A percentile compares a stretch with the other conserved stretches of the same genome.
Evolutionary conservation across 2,888 invertebrate genomes (phyloP).

Genomic region (Polia nebulosa): DNA sequence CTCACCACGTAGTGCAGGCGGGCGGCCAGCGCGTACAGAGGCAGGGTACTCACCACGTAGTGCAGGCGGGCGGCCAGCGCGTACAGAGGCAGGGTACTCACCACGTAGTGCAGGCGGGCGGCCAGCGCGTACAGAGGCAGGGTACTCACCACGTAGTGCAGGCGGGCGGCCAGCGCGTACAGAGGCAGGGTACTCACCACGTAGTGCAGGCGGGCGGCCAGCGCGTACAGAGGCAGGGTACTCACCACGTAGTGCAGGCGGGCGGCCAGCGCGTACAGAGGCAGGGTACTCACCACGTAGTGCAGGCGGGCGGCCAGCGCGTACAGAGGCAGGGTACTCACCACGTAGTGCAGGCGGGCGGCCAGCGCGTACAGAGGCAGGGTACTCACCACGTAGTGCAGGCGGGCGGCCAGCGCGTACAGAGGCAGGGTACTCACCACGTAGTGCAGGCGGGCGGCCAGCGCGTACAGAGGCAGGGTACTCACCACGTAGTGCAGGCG

Average conservation of each 20-base stretch:
- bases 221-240: background rate
- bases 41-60: slow-evolving; percentile 92
- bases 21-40: too few species aligned
- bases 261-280: slow-evolving; percentile 96
- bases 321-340: background rate
- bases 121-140: too few species aligned
- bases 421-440: slow-evolving; percentile 86
- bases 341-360: slow-evolving; percentile 98
- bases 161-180: slow-evolving; percentile 98
- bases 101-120: too few species aligned
- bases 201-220: too few species aligned
- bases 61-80: slow-evolving; percentile 98
- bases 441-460: slow-evolving; percentile 98
- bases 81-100: slow-evolving; percentile 85
- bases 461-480: slow-evolving; percentile 92
- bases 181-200: slow-evolving; percentile 86
- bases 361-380: slow-evolving; percentile 93
- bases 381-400: slow-evolving; percentile 92
- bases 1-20: slow-evolving; percentile 94
- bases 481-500: slow-evolving; percentile 94
- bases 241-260: slow-evolving; percentile 96
- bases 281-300: slow-evolving; percentile 91
- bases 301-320: too few species aligned
- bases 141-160: slow-evolving; percentile 94
- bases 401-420: too few species aligned